Percentiles rank a stretch among this genome's conserved stretches.
Evolutionary conservation across 2,113 vertebrate species (phyloP).

Genomic region (Morone chrysops): DNA sequence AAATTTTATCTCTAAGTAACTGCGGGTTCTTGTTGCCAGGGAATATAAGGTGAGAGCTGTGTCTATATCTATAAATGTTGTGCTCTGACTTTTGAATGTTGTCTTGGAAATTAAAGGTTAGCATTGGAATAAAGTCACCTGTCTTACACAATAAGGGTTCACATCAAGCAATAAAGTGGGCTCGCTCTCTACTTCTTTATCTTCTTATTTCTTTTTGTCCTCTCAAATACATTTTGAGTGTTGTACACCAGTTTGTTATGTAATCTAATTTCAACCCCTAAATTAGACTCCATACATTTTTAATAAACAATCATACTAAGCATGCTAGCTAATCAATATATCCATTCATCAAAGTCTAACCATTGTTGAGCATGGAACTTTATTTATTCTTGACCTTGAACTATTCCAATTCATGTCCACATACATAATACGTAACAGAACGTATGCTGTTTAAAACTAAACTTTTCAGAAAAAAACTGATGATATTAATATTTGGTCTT

Average conservation of each 20-base stretch:
- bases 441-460: too few species aligned
- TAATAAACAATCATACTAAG: not conserved
- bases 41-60: not conserved
- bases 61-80: not conserved
- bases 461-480: too few species aligned
- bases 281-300: not conserved
- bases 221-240: not conserved
- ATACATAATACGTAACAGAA: too few species aligned
- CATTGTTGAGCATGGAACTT: not conserved
- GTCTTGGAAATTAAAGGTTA: not conserved
- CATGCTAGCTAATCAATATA: not conserved
- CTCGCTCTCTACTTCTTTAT: not conserved
- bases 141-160: not conserved
- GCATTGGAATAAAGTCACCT: not conserved
- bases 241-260: not conserved
- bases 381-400: not conserved
- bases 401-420: too few species aligned
- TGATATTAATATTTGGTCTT: too few species aligned
- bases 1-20: constrained; percentile 19
- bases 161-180: not conserved
- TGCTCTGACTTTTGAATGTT: not conserved
- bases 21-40: not conserved
- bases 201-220: not conserved
- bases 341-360: not conserved
- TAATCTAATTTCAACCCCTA: not conserved